Percentiles rank a stretch among this genome's conserved stretches.
These are phyloP conservation scores for Cryptops parisi DNA, from an alignment of 2,888 invertebrate species.

Conservation along the genomic window DNA sequence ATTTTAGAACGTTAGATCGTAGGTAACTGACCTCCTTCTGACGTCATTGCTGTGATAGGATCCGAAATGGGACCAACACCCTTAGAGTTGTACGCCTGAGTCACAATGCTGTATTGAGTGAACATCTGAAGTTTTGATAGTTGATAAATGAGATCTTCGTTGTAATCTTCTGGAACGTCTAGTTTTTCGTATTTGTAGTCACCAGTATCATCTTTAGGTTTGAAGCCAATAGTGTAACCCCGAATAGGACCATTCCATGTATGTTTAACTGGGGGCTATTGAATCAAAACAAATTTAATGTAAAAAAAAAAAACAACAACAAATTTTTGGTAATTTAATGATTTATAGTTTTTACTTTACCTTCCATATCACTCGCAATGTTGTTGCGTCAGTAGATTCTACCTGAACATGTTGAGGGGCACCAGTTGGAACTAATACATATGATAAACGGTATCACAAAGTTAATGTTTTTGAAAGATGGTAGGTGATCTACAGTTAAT, in stretches of 20 bases:
- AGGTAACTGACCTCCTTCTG: conserved; percentile 31
- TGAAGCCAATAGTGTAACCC: conserved; percentile 57
- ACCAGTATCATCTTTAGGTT: conserved; percentile 21
- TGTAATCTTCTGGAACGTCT: conserved; percentile 18
- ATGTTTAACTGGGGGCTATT: conserved; percentile 46
- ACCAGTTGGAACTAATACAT: conserved; percentile 16
- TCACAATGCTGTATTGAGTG: conserved; percentile 29
- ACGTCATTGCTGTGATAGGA: conserved; percentile 26
- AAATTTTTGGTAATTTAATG: too few species aligned
- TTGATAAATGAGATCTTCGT: conserved; percentile 18
- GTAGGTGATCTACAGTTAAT: too few species aligned
- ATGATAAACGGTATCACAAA: not conserved
- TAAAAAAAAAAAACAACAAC: too few species aligned
- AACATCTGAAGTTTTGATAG: conserved; percentile 36
- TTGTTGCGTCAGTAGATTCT: conserved; percentile 28
- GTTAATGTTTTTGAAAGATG: too few species aligned
- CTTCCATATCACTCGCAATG: conserved; percentile 31
- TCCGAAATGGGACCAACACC: conserved; percentile 29
- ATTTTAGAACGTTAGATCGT: too few species aligned
- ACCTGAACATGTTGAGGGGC: conserved; percentile 27
- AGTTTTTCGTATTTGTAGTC: conserved; percentile 10
- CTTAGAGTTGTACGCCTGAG: conserved; percentile 28
- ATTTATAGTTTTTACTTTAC: conserved; percentile 11
- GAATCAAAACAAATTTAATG: too few species aligned
- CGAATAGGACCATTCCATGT: conserved; percentile 57